A percentile compares a stretch with the other conserved stretches of the same genome.
phyloP scores from a whole-genome alignment of 2,113 vertebrate species.

The Paramisgurnus dabryanus region DNA sequence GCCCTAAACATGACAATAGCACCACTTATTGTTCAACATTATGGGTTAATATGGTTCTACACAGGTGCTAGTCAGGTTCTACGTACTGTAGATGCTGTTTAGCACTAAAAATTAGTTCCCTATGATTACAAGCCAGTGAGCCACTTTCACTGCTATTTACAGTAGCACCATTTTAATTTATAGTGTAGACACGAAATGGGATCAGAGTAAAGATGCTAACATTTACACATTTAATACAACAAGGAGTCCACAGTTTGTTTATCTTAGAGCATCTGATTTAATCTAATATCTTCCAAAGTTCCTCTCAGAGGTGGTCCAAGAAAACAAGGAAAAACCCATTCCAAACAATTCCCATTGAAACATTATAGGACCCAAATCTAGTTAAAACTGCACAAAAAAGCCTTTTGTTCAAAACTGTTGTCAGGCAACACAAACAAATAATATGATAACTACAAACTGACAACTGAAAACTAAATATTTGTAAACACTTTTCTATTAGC shows the following conservation, averaged over 20 bases:
- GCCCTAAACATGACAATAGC: too few species aligned
- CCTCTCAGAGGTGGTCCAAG: constrained; percentile 35
- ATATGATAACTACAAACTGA: constrained; percentile 14
- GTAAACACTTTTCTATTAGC: neutral
- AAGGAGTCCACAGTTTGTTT: constrained; percentile 44
- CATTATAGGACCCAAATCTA: constrained; percentile 4
- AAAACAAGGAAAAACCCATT: constrained; percentile 36
- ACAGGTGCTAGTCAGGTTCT: too few species aligned
- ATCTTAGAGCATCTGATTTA: constrained; percentile 38
- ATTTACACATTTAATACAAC: constrained; percentile 22
- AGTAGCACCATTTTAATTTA: too few species aligned
- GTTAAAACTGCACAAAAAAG: constrained; percentile 10
- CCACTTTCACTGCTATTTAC: too few species aligned
- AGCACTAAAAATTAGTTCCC: too few species aligned
- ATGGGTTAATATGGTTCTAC: too few species aligned
- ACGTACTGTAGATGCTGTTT: too few species aligned
- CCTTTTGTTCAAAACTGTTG: constrained; percentile 17
- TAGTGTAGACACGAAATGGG: constrained; percentile 5
- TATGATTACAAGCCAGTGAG: too few species aligned
- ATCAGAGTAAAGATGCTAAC: constrained; percentile 20
- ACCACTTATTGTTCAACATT: too few species aligned
- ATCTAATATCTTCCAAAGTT: constrained; percentile 34
- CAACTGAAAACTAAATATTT: constrained; percentile 13
- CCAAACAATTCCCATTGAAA: constrained; percentile 36
- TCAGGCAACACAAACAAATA: constrained; percentile 34